Evolutionary conservation across 1,140 invertebrate genomes (phyloP).

Genomic region (Brachionus sp.): DNA sequence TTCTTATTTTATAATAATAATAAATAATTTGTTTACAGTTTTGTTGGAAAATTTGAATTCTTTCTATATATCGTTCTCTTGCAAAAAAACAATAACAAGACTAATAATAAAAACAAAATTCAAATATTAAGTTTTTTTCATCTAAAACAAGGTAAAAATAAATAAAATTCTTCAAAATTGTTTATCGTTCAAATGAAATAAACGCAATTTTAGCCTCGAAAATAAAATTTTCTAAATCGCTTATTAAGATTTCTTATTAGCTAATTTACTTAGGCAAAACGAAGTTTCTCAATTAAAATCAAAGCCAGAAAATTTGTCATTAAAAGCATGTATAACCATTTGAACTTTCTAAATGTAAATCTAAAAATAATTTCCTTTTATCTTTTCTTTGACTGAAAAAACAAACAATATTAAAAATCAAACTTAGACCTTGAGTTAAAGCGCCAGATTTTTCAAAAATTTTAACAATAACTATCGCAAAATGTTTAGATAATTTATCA

Average conservation of each 20-base stretch:
- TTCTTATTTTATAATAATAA: not conserved
- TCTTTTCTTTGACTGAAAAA: not conserved
- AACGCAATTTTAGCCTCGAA: constrained; percentile 18
- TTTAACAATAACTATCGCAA: not conserved
- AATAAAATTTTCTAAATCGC: not conserved
- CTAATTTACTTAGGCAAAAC: not conserved
- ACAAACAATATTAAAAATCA: not conserved
- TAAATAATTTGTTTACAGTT: constrained; percentile 41
- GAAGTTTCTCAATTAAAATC: not conserved
- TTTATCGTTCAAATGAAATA: constrained; percentile 1
- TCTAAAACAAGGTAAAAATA: constrained; percentile 3
- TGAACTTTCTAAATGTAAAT: not conserved
- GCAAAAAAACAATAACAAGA: constrained; percentile 33
- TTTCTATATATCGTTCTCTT: constrained; percentile 19
- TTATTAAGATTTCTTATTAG: not conserved
- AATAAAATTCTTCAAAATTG: constrained; percentile 10
- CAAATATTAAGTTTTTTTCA: not conserved
- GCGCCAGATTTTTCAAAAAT: not conserved
- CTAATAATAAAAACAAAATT: constrained; percentile 30
- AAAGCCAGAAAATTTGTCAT: not conserved
- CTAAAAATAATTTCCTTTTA: not conserved
- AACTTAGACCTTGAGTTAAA: not conserved
- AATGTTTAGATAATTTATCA: not conserved
- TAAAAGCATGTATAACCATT: not conserved
- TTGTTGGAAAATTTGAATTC: constrained; percentile 24